Evolutionary conservation across 2,113 vertebrate genomes (phyloP), one percentile per base, ranked within the genome.

Genomic region (Podarcis muralis): DNA sequence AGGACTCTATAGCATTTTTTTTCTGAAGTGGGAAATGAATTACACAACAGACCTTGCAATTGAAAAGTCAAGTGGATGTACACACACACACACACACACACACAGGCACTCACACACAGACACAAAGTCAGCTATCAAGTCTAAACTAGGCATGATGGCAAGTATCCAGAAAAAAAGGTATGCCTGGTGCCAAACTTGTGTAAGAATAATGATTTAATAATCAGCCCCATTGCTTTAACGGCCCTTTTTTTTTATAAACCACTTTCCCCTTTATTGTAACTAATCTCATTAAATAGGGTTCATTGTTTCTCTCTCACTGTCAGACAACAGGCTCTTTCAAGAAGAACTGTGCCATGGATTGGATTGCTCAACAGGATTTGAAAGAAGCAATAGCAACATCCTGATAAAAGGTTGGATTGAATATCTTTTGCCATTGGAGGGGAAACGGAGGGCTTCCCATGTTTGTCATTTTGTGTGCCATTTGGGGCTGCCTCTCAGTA

Each of bases 151-250:
- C 90, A 92, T 87, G 91, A 94, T 93, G 97, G 96, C 93, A 89
- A 81, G 37, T 6, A 3, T 94, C 95, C 96, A 96, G 96, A 96
- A 96, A 96, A 96, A 96, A 97, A 97, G 95, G 95, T 96, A 93
- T 22, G 7, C 76, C 40, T 93, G 90, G 81, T 96, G 96, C 96
- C 97, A 96, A 95, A 89, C 86, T 93, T 90, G 87, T 90, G 90
- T 94, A 91, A 95, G 57, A 96, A 95, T 95, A 94, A 93, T 89
- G 90, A 90, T 94, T 96, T 95, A 95, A 95, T 87, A 94, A 92
- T 93, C 89, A 85, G 87, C 59, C 88, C 91, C 93, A 94, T 95
- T 92, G 84, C 94, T 95, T 8, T 93, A 96, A 96, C 92, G 87
- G 94, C 84, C 15, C 95, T 32, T 68, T 72, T 35, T 35, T 5